Conservation (phyloP, 2,797 vertebrate genomes). For the Odontamblyopus lacepedii region DNA sequence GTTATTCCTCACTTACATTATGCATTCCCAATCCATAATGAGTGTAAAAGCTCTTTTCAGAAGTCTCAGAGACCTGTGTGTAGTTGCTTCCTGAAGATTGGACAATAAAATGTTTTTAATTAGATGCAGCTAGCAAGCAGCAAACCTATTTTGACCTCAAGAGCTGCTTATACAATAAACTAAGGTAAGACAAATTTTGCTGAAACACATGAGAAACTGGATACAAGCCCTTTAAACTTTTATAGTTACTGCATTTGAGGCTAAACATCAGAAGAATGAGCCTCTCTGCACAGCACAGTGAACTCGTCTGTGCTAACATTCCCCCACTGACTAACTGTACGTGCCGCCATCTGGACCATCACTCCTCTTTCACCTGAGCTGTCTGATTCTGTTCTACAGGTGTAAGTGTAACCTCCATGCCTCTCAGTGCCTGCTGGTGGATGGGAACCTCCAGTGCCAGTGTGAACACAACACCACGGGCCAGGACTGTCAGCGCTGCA, state of each 20-base stretch:
- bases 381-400: conserved; percentile 70
- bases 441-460: conserved; percentile 93
- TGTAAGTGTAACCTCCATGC: conserved; percentile 98
- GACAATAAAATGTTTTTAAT: too few species aligned
- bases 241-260: not conserved
- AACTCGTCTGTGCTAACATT: conserved; percentile 21
- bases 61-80: too few species aligned
- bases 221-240: not conserved
- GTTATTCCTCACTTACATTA: too few species aligned
- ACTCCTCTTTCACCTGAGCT: conserved; percentile 13
- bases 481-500: conserved; percentile 95
- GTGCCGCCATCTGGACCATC: conserved; percentile 1
- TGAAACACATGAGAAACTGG: too few species aligned
- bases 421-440: conserved; percentile 88
- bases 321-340: not conserved
- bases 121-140: too few species aligned
- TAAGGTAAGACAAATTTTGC: too few species aligned
- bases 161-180: too few species aligned
- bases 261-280: not conserved
- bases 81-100: too few species aligned
- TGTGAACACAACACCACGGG: conserved; percentile 99
- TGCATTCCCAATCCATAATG: too few species aligned
- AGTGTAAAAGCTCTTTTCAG: too few species aligned
- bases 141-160: too few species aligned
- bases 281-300: not conserved